phyloP scores from a whole-genome alignment of 2,113 vertebrate species.

The Danionella cerebrum region DNA sequence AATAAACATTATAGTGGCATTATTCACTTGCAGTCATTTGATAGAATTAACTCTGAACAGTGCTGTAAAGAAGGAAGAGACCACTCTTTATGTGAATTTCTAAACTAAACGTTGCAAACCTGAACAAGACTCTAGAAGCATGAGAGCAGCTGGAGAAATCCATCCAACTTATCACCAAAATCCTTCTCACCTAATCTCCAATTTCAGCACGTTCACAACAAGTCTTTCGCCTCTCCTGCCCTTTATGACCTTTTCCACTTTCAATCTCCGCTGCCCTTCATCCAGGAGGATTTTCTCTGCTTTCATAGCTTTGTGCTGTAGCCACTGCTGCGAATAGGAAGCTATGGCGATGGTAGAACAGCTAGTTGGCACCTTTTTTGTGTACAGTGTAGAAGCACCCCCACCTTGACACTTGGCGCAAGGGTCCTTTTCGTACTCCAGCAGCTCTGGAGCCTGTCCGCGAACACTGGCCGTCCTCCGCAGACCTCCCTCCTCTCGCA shows the following conservation, averaged over 20 bases:
- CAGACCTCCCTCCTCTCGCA: constrained; percentile 72
- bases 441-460: constrained; percentile 66
- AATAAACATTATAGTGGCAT: too few relatives aligned
- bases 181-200: neutral
- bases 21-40: too few relatives aligned
- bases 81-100: neutral
- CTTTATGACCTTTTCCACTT: neutral
- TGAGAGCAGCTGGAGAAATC: neutral
- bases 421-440: constrained; percentile 80
- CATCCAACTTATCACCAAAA: neutral
- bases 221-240: neutral
- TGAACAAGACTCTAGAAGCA: neutral
- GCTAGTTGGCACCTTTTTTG: neutral
- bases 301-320: neutral
- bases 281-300: neutral
- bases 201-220: neutral
- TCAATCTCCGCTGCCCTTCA: neutral
- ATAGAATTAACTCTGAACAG: too few relatives aligned
- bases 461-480: constrained; percentile 62
- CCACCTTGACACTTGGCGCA: constrained; percentile 81
- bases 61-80: too few relatives aligned
- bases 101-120: neutral
- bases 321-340: neutral
- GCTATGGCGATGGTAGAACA: neutral
- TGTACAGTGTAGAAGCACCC: constrained; percentile 42